Percentiles rank a stretch among this genome's conserved stretches.
Evolutionary conservation across 2,797 vertebrate species (phyloP).

Genomic region (Aselliscus stoliczkanus): DNA sequence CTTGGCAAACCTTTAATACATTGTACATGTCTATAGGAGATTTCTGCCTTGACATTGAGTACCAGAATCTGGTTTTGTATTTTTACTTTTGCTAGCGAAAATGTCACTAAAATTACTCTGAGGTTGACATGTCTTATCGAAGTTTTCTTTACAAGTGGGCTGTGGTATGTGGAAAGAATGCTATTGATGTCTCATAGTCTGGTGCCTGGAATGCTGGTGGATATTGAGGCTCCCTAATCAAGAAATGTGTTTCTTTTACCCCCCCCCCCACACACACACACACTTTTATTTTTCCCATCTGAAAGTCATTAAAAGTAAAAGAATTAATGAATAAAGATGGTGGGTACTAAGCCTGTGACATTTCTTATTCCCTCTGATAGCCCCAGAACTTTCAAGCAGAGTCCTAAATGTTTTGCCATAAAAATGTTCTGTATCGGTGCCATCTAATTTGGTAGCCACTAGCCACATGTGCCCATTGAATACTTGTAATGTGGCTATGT

Average conservation of each 20-base stretch:
- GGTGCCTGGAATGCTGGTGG: neutral
- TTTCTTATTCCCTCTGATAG: neutral
- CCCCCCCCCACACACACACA: too few relatives aligned
- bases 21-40: neutral
- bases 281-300: neutral
- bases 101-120: neutral
- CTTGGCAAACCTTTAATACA: neutral
- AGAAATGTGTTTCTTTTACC: neutral
- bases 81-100: neutral
- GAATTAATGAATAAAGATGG: neutral
- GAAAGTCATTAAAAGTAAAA: neutral
- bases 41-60: neutral
- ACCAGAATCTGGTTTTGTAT: neutral
- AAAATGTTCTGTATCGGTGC: neutral
- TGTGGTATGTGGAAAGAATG: neutral
- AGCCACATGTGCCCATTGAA: neutral
- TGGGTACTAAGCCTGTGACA: neutral
- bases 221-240: neutral
- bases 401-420: neutral
- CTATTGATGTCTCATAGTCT: neutral
- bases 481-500: neutral
- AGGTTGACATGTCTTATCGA: neutral
- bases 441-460: neutral
- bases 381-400: neutral
- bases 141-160: neutral